Evolutionary conservation across 2,797 vertebrate species (phyloP), one percentile per base, ranked within the genome.

Genomic region (Danio kyathit): DNA sequence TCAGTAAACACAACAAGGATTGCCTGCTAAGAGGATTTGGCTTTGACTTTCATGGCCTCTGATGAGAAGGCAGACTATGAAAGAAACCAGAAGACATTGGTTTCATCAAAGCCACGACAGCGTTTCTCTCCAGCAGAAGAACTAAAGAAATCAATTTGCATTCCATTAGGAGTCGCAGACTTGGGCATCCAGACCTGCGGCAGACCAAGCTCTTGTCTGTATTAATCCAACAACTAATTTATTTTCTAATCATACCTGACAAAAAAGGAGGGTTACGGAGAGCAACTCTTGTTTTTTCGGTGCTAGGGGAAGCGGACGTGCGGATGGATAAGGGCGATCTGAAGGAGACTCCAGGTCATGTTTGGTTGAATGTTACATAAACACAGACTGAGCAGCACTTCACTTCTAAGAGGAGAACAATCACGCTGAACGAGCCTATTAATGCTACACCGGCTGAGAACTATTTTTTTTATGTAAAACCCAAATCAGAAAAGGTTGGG

Each of bases 101-200:
- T 64, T 79, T 78, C 82, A 84, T 87, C 85, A 87, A 85, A 83
- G 84, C 16, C 43, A 60, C 71, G 70, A 44, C 48, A 14, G 75
- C 16, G 9, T 76, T 65, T 80, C 73, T 84, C 78, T 79, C 64
- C 64, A 83, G 51, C 13, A 40, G n/a, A 78, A 70, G 54, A 79
- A 51, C 79, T 84, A 67, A 79, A 82, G 83, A 87, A 87, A 87
- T 88, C 87, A 86, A 86, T 87, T 85, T 87, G 84, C 80, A 87
- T 89, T 81, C 74, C 81, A 87, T 89, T 85, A 89, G 84, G 65
- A 69, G 82, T 77, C 84, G 73, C 82, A 74, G 65, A 72, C 77
- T 77, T 61, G 56, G 5, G 60, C 56, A 19, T 80, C 65, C 69
- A 21, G 80, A 29, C 29, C 29, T 29, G 29, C 29, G 29, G 29